These are phyloP conservation scores for Eira barbara DNA, from an alignment of 2,113 vertebrate species.

Conservation along the genomic window DNA sequence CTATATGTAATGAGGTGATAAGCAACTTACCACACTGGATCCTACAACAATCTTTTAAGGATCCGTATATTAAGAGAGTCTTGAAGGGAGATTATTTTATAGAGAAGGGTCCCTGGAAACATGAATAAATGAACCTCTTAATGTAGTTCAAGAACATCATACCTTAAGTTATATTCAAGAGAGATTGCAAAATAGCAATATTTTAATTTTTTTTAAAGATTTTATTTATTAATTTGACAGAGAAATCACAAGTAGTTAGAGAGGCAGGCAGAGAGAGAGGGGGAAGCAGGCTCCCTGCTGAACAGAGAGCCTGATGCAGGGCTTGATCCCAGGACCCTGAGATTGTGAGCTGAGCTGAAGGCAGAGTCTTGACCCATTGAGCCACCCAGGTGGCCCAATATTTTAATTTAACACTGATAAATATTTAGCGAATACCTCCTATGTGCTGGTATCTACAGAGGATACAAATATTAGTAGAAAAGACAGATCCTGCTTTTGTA, in stretches of 20 bases:
- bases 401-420: background rate
- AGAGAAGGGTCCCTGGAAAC: background rate
- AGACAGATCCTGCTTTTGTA: background rate
- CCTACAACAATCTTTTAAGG: background rate
- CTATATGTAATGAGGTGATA: background rate
- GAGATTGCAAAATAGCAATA: background rate
- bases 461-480: background rate
- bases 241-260: no score
- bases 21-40: background rate
- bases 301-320: no score
- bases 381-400: no score
- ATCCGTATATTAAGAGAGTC: background rate
- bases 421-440: background rate
- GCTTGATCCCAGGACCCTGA: no score
- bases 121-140: background rate
- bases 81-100: background rate
- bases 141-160: background rate
- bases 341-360: no score
- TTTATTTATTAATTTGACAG: no score
- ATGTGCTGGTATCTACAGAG: background rate
- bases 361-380: no score
- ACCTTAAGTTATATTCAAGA: background rate
- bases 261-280: no score
- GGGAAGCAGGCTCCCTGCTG: no score
- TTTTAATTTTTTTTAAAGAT: background rate